These are phyloP conservation scores for Metalampra italica DNA, from an alignment of 2,888 invertebrate genomes.

Conservation along the genomic window DNA sequence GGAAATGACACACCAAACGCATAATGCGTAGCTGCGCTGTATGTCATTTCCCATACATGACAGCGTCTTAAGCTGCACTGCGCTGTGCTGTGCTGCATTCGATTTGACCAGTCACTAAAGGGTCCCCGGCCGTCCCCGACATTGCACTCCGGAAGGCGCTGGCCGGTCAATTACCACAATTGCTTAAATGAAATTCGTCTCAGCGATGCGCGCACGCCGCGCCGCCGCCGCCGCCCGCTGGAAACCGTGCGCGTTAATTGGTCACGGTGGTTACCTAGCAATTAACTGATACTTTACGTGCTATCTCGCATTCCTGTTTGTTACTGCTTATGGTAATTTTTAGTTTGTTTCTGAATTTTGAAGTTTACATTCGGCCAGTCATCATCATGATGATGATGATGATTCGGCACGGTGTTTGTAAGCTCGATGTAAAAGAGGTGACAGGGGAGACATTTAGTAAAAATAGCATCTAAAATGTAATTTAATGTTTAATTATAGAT, in stretches of 20 bases:
- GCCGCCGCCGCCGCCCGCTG: slow-evolving; percentile 26
- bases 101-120: neutral
- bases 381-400: too few relatives aligned
- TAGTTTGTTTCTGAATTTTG: neutral
- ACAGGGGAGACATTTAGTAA: too few relatives aligned
- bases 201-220: slow-evolving; percentile 40
- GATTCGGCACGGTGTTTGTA: too few relatives aligned
- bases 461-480: too few relatives aligned
- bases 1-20: too few relatives aligned
- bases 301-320: slow-evolving; percentile 2
- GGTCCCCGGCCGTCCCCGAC: neutral
- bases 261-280: slow-evolving; percentile 74
- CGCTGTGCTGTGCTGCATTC: too few relatives aligned
- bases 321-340: neutral
- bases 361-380: slow-evolving; percentile 6
- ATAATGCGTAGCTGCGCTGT: too few relatives aligned
- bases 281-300: slow-evolving; percentile 12
- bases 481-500: too few relatives aligned
- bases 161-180: slow-evolving; percentile 72
- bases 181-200: slow-evolving; percentile 75
- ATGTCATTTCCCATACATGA: too few relatives aligned
- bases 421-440: too few relatives aligned
- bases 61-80: too few relatives aligned
- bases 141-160: slow-evolving; percentile 60
- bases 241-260: slow-evolving; percentile 56